phyloP scores from a whole-genome alignment of 1,140 invertebrate species.

The Hetaerina americana region DNA sequence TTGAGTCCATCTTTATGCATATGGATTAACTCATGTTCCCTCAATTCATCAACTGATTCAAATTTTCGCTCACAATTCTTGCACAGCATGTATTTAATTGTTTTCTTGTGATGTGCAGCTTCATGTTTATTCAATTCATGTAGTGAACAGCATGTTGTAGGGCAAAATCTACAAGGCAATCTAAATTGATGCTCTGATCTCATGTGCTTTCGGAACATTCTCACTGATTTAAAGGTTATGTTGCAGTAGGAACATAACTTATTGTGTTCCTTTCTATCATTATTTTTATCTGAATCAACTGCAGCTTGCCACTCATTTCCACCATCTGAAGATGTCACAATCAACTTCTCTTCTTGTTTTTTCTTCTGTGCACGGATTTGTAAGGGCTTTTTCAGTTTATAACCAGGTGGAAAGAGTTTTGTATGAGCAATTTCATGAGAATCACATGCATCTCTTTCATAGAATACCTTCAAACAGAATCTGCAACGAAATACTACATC shows the following conservation, averaged over 20 bases:
- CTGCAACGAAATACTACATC: background rate
- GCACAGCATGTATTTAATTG: background rate
- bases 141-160: background rate
- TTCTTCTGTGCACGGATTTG: background rate
- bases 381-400: background rate
- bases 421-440: background rate
- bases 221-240: background rate
- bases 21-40: background rate
- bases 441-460: background rate
- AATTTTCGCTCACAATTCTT: background rate
- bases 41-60: background rate
- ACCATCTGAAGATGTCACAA: background rate
- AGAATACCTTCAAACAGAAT: background rate
- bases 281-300: background rate
- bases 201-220: background rate
- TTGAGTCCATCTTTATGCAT: background rate
- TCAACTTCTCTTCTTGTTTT: background rate
- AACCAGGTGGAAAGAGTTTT: background rate
- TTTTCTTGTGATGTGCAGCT: background rate
- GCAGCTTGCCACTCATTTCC: background rate
- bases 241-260: background rate
- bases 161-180: background rate
- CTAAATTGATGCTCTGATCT: background rate
- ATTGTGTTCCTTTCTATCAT: background rate
- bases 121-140: background rate